A percentile compares a stretch with the other conserved stretches of the same genome.
phyloP scores from a whole-genome alignment of 2,797 vertebrate genomes.

The Buphagus erythrorhynchus region DNA sequence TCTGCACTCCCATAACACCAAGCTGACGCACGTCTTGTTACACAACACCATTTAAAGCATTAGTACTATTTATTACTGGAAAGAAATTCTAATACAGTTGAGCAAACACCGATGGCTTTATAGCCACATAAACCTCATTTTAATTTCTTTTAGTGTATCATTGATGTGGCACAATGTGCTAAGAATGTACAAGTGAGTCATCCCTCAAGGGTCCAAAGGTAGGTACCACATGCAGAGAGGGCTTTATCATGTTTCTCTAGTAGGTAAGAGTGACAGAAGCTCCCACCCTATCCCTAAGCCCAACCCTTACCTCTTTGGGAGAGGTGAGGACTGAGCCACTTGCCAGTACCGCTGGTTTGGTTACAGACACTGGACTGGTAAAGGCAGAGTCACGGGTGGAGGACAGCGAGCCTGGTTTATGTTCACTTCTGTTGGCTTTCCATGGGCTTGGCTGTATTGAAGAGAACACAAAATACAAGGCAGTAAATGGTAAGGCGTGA shows the following conservation, averaged over 20 bases:
- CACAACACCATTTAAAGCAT: background rate
- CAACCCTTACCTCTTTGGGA: slow-evolving; percentile 91
- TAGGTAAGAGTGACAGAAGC: background rate
- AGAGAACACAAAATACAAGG: slow-evolving; percentile 19
- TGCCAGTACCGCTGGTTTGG: slow-evolving; percentile 91
- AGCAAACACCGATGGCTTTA: background rate
- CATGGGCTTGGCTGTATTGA: slow-evolving; percentile 85
- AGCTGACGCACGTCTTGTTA: background rate
- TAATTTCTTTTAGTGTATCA: background rate
- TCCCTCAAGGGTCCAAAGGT: background rate
- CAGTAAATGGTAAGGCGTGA: background rate
- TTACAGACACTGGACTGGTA: slow-evolving; percentile 94
- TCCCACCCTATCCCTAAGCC: background rate
- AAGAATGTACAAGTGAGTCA: background rate
- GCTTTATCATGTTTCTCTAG: background rate
- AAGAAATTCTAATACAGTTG: background rate
- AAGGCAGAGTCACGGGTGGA: slow-evolving; percentile 94
- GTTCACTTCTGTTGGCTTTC: slow-evolving; percentile 93
- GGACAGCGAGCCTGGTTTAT: slow-evolving; percentile 91
- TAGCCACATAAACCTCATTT: background rate
- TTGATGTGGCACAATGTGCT: background rate
- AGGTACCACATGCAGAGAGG: background rate
- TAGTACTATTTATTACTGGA: background rate
- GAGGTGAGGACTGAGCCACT: slow-evolving; percentile 87
- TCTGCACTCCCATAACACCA: background rate